Evolutionary conservation across 2,113 vertebrate species (phyloP).

Genomic region (Euleptes europaea): DNA sequence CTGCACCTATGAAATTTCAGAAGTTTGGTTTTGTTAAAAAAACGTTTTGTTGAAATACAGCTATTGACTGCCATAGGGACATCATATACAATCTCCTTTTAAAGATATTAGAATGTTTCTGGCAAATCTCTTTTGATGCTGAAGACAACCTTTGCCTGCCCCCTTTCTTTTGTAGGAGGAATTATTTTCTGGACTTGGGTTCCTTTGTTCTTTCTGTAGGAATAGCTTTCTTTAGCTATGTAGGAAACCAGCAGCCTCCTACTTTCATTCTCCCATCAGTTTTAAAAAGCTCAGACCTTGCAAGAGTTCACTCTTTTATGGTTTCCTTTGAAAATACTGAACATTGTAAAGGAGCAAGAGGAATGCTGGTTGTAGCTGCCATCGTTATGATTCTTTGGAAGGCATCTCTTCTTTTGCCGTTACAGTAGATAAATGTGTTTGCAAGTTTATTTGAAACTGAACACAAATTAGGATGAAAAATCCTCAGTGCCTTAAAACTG

Average conservation of each 20-base stretch:
- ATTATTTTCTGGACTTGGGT: not conserved
- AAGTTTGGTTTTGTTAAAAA: not conserved
- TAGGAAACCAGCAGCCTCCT: not conserved
- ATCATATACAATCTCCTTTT: not conserved
- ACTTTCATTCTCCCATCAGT: not conserved
- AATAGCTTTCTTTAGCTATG: too few species aligned
- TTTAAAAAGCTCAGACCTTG: not conserved
- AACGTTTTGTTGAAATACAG: not conserved
- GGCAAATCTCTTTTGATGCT: not conserved
- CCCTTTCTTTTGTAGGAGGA: not conserved
- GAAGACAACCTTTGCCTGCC: not conserved
- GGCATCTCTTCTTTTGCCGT: not conserved
- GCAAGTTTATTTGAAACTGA: not conserved
- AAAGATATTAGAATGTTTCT: not conserved
- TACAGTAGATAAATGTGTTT: not conserved
- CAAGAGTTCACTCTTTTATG: not conserved
- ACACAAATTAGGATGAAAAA: not conserved
- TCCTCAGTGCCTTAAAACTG: not conserved
- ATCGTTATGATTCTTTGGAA: not conserved
- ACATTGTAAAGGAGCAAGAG: not conserved
- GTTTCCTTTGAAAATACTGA: slow-evolving; percentile 6
- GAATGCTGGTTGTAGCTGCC: not conserved
- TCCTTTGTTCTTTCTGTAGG: not conserved
- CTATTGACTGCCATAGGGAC: not conserved
- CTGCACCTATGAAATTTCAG: not conserved